Percentiles rank a stretch among this genome's conserved stretches.
Evolutionary conservation across 1,140 invertebrate genomes (phyloP).

Genomic region (Anoplolepis gracilipes): DNA sequence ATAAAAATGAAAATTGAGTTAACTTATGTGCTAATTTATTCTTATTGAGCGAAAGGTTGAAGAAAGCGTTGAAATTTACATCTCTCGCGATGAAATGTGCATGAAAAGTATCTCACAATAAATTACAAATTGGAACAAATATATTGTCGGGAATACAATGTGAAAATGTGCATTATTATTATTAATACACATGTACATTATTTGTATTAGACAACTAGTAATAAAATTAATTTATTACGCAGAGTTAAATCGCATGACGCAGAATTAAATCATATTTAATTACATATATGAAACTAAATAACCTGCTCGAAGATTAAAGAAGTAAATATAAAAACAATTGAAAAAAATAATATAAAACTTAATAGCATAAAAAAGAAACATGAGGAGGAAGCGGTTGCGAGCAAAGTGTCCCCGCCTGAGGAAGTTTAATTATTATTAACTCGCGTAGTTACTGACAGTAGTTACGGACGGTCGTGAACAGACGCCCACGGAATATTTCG

Average conservation of each 20-base stretch:
- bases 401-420: slow-evolving; percentile 56
- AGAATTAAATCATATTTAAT: not conserved
- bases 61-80: slow-evolving; percentile 33
- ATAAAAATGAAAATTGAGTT: not conserved
- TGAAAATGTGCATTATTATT: not conserved
- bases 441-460: slow-evolving; percentile 59
- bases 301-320: not conserved
- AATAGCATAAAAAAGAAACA: slow-evolving; percentile 38
- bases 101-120: not conserved
- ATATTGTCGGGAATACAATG: not conserved
- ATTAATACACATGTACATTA: not conserved
- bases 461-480: slow-evolving; percentile 24
- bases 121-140: not conserved
- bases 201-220: not conserved
- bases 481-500: slow-evolving; percentile 48
- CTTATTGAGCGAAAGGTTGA: not conserved
- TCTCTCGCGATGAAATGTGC: not conserved
- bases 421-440: slow-evolving; percentile 74
- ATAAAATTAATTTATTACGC: not conserved
- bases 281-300: not conserved
- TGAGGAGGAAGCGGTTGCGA: slow-evolving; percentile 21
- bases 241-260: not conserved
- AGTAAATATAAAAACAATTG: not conserved
- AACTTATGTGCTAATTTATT: slow-evolving; percentile 25
- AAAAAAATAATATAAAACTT: slow-evolving; percentile 19